Evolutionary conservation across 2,888 invertebrate species (phyloP), one percentile per base, ranked within the genome.

Genomic region (Nephrotoma appendiculata): DNA sequence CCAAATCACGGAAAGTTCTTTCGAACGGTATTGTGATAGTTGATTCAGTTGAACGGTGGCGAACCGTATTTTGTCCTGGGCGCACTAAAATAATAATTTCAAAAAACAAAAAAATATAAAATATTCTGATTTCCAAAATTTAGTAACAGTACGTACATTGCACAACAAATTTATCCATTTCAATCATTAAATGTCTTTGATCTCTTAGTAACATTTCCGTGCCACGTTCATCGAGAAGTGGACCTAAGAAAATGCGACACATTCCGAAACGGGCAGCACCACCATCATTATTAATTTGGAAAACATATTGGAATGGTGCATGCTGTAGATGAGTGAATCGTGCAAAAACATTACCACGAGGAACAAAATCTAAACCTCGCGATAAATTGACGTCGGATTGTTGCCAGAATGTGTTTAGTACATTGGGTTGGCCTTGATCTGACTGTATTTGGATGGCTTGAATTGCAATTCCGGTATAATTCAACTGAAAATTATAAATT

Each of bases 11-110:
- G 94, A 96, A 97, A 1, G 96, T 96, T 87, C 95, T 93, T 90
- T 96, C 96, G 90, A 95, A 96, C 0, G 96, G 96, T 89, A 96
- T 96, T 9, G 96, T 97, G 12, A 97, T 95, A 0, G 96, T 95
- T 0, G 97, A 97, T 86, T 96, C 94, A 0, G 91, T 90, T 5
- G 96, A 96, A 31, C 92, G 91, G 12, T 95, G 94, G 0, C 92
- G 93, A 86, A 97, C 92, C 0, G 93, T 94, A 89, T 95, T 96
- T 88, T 92, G 92, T 5, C 96, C 96, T 0, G 94, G 93, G 84
- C 92, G 93, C 87, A 97, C 96, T 95, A 91, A 2, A 84, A 42
- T 15, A 1, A 57, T 41, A 84, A 42, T 31, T 31, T 31, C 31
- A 31, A 31, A n/a, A 31, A 0, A 89, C 88, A 52, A 87, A 9